Percentiles rank a stretch among this genome's conserved stretches.
These are phyloP conservation scores for Fragum sueziense DNA, from an alignment of 2,888 invertebrate species.

Conservation along the genomic window DNA sequence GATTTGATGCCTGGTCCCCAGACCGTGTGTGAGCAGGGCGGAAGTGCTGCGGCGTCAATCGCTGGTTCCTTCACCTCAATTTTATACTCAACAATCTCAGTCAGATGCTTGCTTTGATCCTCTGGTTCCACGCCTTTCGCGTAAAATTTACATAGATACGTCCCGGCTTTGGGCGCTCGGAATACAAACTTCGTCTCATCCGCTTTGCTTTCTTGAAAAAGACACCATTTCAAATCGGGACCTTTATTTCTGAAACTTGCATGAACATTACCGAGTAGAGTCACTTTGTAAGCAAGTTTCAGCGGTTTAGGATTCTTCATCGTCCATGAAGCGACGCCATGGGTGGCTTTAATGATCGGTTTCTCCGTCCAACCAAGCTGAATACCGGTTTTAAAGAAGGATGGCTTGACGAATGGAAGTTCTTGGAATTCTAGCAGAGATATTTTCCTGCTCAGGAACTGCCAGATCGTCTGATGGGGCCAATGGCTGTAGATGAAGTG, in stretches of 20 bases:
- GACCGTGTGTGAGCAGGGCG: slow-evolving; percentile 62
- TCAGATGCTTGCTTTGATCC: slow-evolving; percentile 55
- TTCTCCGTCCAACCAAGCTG: slow-evolving; percentile 64
- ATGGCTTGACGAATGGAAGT: slow-evolving; percentile 67
- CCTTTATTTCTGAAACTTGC: slow-evolving; percentile 35
- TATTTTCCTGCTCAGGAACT: slow-evolving; percentile 65
- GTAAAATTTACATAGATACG: slow-evolving; percentile 64
- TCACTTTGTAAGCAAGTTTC: slow-evolving; percentile 61
- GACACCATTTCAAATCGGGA: slow-evolving; percentile 54
- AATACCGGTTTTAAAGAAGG: slow-evolving; percentile 62
- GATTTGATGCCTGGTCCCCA: slow-evolving; percentile 65
- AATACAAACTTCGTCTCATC: slow-evolving; percentile 63
- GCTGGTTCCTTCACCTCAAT: slow-evolving; percentile 62
- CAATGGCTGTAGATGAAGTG: slow-evolving; percentile 68
- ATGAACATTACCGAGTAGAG: slow-evolving; percentile 32
- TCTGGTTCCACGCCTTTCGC: slow-evolving; percentile 58
- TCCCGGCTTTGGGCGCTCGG: slow-evolving; percentile 60
- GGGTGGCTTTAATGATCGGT: slow-evolving; percentile 59
- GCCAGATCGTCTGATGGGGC: slow-evolving; percentile 68
- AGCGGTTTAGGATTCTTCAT: slow-evolving; percentile 60
- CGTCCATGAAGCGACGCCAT: slow-evolving; percentile 64
- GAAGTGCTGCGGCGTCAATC: slow-evolving; percentile 64
- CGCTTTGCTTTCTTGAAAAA: slow-evolving; percentile 63
- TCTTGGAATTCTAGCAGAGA: slow-evolving; percentile 66
- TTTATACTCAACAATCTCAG: slow-evolving; percentile 66